A percentile compares a stretch with the other conserved stretches of the same genome.
These are phyloP conservation scores for Acanthornis magna DNA, from an alignment of 2,797 vertebrate species.

Conservation along the genomic window DNA sequence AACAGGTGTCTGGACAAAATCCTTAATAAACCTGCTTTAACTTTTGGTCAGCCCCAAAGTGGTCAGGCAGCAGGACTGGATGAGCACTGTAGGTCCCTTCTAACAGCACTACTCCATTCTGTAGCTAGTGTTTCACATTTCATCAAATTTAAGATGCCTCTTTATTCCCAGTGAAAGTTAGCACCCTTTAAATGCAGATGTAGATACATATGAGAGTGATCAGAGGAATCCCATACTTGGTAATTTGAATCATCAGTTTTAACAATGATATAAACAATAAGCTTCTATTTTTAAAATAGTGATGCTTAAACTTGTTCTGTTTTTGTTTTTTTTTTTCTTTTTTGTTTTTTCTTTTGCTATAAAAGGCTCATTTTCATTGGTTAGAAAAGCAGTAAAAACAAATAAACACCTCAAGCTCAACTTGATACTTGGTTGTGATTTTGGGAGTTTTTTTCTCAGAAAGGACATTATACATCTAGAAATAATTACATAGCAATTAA, in stretches of 20 bases:
- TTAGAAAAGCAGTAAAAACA: background rate
- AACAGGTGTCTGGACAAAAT: background rate
- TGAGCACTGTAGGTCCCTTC: background rate
- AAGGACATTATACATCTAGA: background rate
- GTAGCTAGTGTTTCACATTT: background rate
- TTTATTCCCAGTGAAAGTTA: background rate
- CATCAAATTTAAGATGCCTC: background rate
- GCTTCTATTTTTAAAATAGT: constrained; percentile 10
- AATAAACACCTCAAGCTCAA: background rate
- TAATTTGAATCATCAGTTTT: background rate
- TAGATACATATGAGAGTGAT: background rate
- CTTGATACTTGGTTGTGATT: background rate
- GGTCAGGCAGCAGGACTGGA: background rate
- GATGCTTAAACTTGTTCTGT: background rate
- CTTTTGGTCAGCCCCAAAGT: background rate
- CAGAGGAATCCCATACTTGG: background rate
- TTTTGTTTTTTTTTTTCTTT: background rate
- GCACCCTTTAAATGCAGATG: background rate
- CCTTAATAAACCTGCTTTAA: background rate
- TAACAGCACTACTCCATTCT: background rate
- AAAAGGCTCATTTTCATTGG: background rate
- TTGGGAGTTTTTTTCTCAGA: accelerated
- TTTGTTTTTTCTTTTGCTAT: background rate
- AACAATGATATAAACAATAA: background rate
- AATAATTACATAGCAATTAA: background rate